Conservation (phyloP, 2,113 vertebrate genomes). For the Gallinago media region DNA sequence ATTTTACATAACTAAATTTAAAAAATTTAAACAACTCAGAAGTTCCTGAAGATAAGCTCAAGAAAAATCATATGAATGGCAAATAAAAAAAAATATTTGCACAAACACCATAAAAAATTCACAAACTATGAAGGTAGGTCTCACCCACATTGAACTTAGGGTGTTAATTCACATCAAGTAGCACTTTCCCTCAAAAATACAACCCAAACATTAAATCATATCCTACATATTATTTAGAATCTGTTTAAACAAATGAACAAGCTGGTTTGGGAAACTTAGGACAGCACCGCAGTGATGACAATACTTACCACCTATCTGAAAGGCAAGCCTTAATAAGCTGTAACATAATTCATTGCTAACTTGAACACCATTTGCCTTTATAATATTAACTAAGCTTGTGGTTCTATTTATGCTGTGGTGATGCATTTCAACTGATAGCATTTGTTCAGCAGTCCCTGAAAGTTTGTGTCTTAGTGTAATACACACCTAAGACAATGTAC, state of each 20-base stretch:
- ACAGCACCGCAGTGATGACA: background rate
- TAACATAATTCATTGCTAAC: background rate
- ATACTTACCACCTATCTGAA: background rate
- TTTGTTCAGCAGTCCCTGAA: background rate
- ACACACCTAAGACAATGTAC: background rate
- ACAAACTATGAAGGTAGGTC: background rate
- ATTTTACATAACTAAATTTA: background rate
- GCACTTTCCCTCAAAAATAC: background rate
- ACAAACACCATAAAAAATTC: background rate
- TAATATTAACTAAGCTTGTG: background rate
- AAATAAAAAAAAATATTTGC: background rate
- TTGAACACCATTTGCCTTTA: background rate
- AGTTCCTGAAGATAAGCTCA: background rate
- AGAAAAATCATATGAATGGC: background rate
- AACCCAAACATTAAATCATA: background rate
- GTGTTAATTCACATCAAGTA: background rate
- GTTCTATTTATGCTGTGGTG: background rate
- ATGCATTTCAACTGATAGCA: background rate
- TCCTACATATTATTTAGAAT: background rate
- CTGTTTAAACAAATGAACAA: background rate
- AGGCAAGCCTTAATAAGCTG: background rate
- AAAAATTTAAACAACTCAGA: background rate
- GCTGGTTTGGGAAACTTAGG: background rate
- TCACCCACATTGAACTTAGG: background rate
- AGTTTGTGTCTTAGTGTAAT: background rate